Evolutionary conservation across 1,140 invertebrate genomes (phyloP).

Genomic region (Aricia agestis): DNA sequence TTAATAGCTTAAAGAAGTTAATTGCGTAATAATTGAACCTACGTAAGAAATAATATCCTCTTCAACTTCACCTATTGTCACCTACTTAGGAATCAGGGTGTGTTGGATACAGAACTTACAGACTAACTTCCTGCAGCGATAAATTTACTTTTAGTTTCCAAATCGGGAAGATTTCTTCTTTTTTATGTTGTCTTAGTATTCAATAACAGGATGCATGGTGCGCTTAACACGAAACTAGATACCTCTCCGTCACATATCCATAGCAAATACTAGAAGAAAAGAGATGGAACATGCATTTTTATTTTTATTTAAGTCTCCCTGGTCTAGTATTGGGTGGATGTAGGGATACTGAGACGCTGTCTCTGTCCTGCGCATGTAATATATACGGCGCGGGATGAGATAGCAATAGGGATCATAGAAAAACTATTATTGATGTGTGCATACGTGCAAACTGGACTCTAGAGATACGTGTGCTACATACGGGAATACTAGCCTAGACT

Average conservation of each 20-base stretch:
- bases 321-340: conserved; percentile 31
- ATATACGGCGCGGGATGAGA: conserved; percentile 29
- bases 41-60: too few species aligned
- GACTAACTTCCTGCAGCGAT: neutral
- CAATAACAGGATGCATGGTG: conserved; percentile 26
- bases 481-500: conserved; percentile 49
- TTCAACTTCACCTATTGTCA: too few species aligned
- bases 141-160: neutral
- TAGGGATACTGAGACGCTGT: conserved; percentile 33
- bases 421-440: conserved; percentile 39
- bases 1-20: too few species aligned
- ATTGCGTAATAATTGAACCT: too few species aligned
- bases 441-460: conserved; percentile 49
- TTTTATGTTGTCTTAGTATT: conserved; percentile 39
- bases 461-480: conserved; percentile 51
- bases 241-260: conserved; percentile 33
- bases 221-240: conserved; percentile 24
- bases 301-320: conserved; percentile 21
- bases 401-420: conserved; percentile 57
- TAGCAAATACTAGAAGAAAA: conserved; percentile 26
- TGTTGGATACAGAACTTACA: neutral
- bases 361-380: conserved; percentile 31
- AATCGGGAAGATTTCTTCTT: neutral
- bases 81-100: too few species aligned
- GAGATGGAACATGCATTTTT: conserved; percentile 30